phyloP scores from a whole-genome alignment of 2,888 invertebrate genomes.

The Sphaeridia pumilis region DNA sequence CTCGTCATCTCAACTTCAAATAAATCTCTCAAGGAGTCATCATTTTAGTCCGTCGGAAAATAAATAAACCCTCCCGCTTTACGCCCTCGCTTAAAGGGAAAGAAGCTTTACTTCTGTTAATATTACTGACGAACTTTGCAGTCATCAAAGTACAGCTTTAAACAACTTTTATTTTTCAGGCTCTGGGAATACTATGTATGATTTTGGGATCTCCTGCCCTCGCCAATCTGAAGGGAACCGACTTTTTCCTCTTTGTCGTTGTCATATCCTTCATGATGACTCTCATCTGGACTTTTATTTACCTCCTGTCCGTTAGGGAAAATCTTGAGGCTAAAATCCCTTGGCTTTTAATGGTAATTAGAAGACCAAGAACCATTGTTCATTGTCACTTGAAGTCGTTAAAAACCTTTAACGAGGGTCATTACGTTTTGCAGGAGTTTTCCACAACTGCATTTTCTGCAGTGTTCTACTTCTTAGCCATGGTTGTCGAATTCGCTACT shows the following conservation, averaged over 20 bases:
- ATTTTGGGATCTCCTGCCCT: conserved; percentile 60
- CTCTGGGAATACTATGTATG: conserved; percentile 75
- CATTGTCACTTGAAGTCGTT: background rate
- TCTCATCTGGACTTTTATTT: conserved; percentile 66
- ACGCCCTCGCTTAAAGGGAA: too few relatives aligned
- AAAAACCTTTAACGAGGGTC: background rate
- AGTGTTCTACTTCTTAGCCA: conserved; percentile 62
- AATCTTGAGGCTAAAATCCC: conserved; percentile 66
- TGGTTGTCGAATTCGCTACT: conserved; percentile 60
- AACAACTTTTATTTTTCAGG: conserved; percentile 44
- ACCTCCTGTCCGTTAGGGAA: conserved; percentile 66
- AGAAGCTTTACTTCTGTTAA: too few relatives aligned
- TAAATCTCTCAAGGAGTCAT: too few relatives aligned
- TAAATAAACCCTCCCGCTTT: too few relatives aligned
- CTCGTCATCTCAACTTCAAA: too few relatives aligned
- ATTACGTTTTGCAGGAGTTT: conserved; percentile 55
- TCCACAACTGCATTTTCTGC: conserved; percentile 59
- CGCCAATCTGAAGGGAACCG: conserved; percentile 45
- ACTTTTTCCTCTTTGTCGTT: conserved; percentile 76
- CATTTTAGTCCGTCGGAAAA: too few relatives aligned
- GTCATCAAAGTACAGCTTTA: background rate
- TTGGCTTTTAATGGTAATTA: conserved; percentile 68
- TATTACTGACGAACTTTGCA: too few relatives aligned
- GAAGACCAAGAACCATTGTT: background rate
- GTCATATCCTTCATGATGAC: conserved; percentile 71